phyloP scores from a whole-genome alignment of 92 coral and sea anemone species.

The Epizoanthus rinbou region DNA sequence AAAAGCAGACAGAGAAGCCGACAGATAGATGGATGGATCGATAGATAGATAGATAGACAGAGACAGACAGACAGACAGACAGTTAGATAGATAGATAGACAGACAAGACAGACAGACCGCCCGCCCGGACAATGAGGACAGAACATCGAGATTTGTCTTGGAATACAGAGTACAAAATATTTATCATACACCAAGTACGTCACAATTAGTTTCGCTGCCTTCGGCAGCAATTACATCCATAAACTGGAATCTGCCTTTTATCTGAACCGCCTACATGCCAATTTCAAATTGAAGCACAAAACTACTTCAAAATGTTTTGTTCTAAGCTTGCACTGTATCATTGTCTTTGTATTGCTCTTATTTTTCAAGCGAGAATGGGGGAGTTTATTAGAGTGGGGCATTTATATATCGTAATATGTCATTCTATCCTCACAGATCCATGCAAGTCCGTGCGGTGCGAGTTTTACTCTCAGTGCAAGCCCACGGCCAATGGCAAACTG shows the following conservation, averaged over 20 bases:
- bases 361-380: too few species aligned
- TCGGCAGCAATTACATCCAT: background rate
- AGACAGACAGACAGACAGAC: background rate
- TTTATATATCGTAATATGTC: background rate
- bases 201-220: too few species aligned
- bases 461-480: conserved; percentile 72
- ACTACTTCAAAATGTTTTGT: background rate
- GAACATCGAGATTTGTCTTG: too few species aligned
- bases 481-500: conserved; percentile 59
- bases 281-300: background rate
- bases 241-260: too few species aligned
- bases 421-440: conserved; percentile 59
- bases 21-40: too few species aligned
- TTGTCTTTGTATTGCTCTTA: background rate
- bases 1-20: too few species aligned
- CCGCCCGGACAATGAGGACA: too few species aligned
- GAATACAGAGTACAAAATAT: too few species aligned
- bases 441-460: conserved; percentile 77
- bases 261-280: too few species aligned
- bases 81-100: background rate
- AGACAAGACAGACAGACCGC: background rate
- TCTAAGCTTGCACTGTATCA: background rate
- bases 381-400: background rate
- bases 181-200: too few species aligned
- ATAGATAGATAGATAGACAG: background rate